Base-by-base conservation (phyloP, 64 coral and sea anemone species). In the Porites australiensis region DNA sequence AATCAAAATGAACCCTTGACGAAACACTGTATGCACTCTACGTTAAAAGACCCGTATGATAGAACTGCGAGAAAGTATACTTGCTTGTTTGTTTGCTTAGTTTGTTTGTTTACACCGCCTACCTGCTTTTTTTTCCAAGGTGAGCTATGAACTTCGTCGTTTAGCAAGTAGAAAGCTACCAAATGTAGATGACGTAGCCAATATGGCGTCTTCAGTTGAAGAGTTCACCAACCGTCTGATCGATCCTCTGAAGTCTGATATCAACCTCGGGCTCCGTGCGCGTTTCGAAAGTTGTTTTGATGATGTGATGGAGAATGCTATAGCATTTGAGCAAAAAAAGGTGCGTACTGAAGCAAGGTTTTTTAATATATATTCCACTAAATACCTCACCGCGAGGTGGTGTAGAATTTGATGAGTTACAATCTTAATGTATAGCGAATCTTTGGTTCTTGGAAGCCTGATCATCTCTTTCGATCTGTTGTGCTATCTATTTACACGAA, bases 171-270 rank as follows among this genome's bases (percentile, higher is more conserved):
- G 74, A 19, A 53, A n/a, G 18, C 19, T 52, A 52, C 74, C 74
- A 19, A 53, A 77, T 44, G 6, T 77, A 13, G 74, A 77, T n/a
- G 74, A 77, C 53, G 50, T n/a, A 19, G 21, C 15, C 46, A 77
- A 77, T 9, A n/a, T 77, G 49, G 74, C 74, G 15, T 19, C 4
- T n/a, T 77, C 74, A 8, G 74, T 77, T 13, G 74, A 77, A 8
- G 74, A 77, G 19, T 77, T 77, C 74, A 77, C 74, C 16, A 77
- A 77, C 74, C 9, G 74, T 55, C 4, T 77, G 47, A 52, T 77
- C 14, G 49, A 77, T 18, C 74, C 74, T 44, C n/a, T 77, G 3
- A 77, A 77, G n/a, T 77, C 74, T 77, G 74, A 77, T 19, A 1
- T 54, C 0, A 8, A 50, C 2, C 13, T 15, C 74, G 27, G 27